Base-by-base conservation (phyloP, 2,113 vertebrate species). In the Myotis lucifugus region DNA sequence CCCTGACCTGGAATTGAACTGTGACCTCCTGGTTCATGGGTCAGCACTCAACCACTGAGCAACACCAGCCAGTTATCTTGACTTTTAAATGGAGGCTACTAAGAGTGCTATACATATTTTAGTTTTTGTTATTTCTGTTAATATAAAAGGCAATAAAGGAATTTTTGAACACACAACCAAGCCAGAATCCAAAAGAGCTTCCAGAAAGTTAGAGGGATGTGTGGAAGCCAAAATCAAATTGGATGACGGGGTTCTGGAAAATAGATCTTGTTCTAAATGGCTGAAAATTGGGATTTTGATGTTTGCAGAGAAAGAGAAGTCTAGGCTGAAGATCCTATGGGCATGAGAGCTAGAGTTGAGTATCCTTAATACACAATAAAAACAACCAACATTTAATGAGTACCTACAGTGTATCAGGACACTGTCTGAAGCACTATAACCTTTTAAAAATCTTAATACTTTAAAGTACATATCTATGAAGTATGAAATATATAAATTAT, bases 111-210 rank as follows among this genome's bases (percentile, higher is more conserved):
- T 73, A 61, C 48, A 50, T 92, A 5, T 70, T 90, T 73, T 72
- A 48, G 25, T n/a, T 90, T 93, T 91, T 91, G 83, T 93, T 90
- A 89, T 40, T 88, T 78, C 19, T 34, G 37, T 92, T 83, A 84
- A 93, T 73, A 40, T 72, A 84, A 90, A 73, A 69, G 79, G 25
- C n/a, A 94, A 37, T 56, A 66, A 91, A 86, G 54, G 40, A 48
- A 72, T 54, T 83, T 85, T 82, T 82, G 19, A 42, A 84, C 9
- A 54, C 13, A 42, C 37, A 77, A 12, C 10, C 6, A 95, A 61
- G 17, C 2, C 37, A 54, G 66, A 77, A 64, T 79, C n/a, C 48
- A 88, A 56, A 64, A 77, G 32, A 67, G 67, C 4, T 81, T 87
- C n/a, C 42, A 88, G 25, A 92, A 82, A 54, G 46, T 67, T 84